phyloP scores from a whole-genome alignment of 2,113 vertebrate genomes.

The Anhinga anhinga region DNA sequence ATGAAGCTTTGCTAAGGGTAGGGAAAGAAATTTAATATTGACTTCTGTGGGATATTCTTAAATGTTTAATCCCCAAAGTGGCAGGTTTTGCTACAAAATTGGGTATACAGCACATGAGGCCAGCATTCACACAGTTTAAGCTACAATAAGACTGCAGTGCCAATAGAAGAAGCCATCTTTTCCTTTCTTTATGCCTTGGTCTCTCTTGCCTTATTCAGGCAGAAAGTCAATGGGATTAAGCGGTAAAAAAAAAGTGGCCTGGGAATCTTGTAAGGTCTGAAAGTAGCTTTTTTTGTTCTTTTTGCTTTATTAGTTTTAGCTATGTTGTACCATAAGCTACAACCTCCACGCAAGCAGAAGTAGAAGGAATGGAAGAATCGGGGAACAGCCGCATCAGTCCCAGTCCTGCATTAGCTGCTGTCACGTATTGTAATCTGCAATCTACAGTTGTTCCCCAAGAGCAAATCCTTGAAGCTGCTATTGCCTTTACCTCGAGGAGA shows the following conservation, averaged over 20 bases:
- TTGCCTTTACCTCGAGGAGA: neutral
- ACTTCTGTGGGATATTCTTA: neutral
- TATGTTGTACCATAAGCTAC: neutral
- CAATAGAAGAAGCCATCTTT: neutral
- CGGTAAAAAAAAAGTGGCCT: neutral
- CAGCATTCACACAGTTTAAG: neutral
- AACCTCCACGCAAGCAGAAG: accelerated
- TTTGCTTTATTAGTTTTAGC: neutral
- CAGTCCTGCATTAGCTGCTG: neutral
- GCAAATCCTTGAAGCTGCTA: neutral
- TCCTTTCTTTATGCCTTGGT: neutral
- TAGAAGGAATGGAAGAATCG: neutral
- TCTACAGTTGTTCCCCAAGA: neutral
- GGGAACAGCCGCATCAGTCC: accelerated
- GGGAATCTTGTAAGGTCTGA: neutral
- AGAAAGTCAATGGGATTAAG: neutral
- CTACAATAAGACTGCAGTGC: neutral
- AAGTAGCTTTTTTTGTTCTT: neutral
- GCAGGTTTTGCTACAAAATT: neutral
- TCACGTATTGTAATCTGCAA: accelerated
- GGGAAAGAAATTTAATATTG: neutral
- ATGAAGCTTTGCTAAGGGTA: neutral
- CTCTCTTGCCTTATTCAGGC: neutral
- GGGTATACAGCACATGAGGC: neutral
- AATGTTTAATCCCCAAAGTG: neutral